phyloP scores from a whole-genome alignment of 2,113 vertebrate species.

The Pan paniscus region DNA sequence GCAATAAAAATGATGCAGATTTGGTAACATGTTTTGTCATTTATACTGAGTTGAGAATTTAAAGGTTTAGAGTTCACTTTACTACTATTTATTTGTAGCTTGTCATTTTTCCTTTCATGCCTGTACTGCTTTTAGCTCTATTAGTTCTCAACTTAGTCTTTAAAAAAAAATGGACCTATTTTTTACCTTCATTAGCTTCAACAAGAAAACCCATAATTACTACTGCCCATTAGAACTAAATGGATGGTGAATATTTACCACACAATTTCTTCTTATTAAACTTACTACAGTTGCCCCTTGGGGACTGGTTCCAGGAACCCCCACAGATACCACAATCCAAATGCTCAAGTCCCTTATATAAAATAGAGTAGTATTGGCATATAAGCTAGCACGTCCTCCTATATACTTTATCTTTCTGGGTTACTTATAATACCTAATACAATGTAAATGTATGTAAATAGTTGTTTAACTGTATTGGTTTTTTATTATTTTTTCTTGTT shows the following conservation, averaged over 20 bases:
- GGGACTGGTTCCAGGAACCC: neutral
- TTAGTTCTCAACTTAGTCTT: constrained; percentile 45
- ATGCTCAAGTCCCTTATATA: neutral
- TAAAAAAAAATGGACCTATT: neutral
- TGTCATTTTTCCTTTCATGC: constrained; percentile 31
- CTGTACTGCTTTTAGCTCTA: constrained; percentile 11
- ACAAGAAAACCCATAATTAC: constrained; percentile 63
- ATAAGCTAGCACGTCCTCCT: neutral
- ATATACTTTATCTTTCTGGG: neutral
- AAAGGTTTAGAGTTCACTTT: neutral
- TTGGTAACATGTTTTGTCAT: neutral
- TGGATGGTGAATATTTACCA: constrained; percentile 1
- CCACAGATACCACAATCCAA: neutral
- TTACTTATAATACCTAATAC: neutral
- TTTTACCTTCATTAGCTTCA: constrained; percentile 67
- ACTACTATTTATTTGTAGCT: neutral
- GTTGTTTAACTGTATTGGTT: neutral
- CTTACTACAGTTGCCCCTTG: neutral
- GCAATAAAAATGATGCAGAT: neutral
- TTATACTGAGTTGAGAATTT: neutral
- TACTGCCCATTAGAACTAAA: constrained; percentile 40
- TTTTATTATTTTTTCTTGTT: neutral
- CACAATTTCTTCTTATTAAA: constrained; percentile 23
- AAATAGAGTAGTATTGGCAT: neutral
- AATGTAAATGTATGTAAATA: neutral